Evolutionary conservation across 2,888 invertebrate genomes (phyloP), one percentile per base, ranked within the genome.

Genomic region (Pheosia gnoma): DNA sequence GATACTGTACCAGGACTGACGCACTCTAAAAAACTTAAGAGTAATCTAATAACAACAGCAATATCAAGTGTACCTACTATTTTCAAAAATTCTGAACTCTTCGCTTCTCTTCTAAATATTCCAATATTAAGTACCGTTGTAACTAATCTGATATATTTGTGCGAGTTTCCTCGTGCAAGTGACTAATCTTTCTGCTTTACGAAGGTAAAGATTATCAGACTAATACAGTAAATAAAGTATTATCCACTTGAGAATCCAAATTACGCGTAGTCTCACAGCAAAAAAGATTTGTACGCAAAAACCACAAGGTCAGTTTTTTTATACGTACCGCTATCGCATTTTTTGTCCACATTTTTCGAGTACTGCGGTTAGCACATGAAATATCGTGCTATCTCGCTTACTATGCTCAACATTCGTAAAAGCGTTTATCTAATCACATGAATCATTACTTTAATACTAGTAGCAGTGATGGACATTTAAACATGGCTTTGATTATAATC

Each of bases 221-320:
- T 9, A 9, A 9, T 43, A 43, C 8, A 9, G 8, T 9, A 43
- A 4, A 9, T 43, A 9, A 9, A 43, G 10, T 43, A 43, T 10
- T 9, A 62, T 57, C 58, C 62, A 71, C 66, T 66, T 62, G 59
- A 64, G 68, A 73, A 70, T 67, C 60, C 61, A 64, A 73, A 72
- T 80, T 77, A 76, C 72, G 75, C 63, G 75, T 67, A 59, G 68
- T 72, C 74, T 74, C 68, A 71, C 61, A 68, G 68, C 68, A 72
- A 72, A 74, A 74, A 74, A 38, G 77, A 75, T 61, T 75, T 74
- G 73, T 58, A 66, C 68, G 67, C 75, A 81, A 79, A 78, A 80
- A 78, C 70, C 71, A 72, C 79, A 79, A 83, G 84, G 85, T 71
- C 75, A 72, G 61, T 71, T 80, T 82, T 81, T 82, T 78, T 55